Evolutionary conservation across 2,797 vertebrate genomes (phyloP).

Genomic region (Sebastes dallii): DNA sequence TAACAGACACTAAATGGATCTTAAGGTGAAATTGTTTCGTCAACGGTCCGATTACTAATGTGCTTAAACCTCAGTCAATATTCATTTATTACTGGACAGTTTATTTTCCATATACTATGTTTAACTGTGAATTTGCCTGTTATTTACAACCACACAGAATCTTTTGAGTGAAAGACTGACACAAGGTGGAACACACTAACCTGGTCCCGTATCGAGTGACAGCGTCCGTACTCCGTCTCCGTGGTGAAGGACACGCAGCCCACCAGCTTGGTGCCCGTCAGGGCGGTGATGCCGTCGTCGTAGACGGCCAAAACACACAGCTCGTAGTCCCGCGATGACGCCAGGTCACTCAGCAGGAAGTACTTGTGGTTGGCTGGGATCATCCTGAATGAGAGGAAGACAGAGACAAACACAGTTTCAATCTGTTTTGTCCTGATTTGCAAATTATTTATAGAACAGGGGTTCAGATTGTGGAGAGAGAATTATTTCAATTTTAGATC

Average conservation of each 20-base stretch:
- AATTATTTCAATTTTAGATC: neutral
- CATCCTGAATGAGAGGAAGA: conserved; percentile 80
- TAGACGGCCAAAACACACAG: conserved; percentile 89
- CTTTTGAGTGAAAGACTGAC: neutral
- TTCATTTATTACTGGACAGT: neutral
- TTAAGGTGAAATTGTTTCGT: too few species aligned
- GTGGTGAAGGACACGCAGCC: conserved; percentile 89
- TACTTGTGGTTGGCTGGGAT: conserved; percentile 88
- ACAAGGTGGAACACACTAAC: neutral
- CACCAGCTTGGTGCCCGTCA: conserved; percentile 86
- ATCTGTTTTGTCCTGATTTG: too few species aligned
- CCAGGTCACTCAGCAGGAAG: conserved; percentile 88
- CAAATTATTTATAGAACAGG: neutral
- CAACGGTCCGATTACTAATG: too few species aligned
- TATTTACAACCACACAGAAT: neutral
- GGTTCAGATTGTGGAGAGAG: neutral
- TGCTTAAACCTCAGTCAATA: neutral
- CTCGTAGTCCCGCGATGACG: conserved; percentile 86
- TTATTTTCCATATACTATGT: neutral
- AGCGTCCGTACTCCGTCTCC: conserved; percentile 82
- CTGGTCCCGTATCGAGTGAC: conserved; percentile 86
- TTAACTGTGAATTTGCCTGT: neutral
- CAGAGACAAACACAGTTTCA: neutral
- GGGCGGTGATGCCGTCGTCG: conserved; percentile 83
- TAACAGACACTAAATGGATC: too few species aligned